phyloP scores from a whole-genome alignment of 2,113 vertebrate genomes.

The Astur gentilis region DNA sequence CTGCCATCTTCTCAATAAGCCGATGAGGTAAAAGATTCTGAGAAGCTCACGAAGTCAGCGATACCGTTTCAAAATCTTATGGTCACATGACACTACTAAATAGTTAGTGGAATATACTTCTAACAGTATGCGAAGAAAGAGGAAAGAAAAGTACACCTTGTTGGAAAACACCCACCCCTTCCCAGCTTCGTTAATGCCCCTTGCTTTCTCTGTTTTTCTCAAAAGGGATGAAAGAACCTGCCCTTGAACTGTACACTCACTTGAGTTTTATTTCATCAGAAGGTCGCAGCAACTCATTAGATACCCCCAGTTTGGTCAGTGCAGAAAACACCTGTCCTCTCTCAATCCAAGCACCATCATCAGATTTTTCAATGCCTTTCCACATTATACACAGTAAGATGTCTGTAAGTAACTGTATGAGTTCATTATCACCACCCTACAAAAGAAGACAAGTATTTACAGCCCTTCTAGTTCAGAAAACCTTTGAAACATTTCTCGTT shows the following conservation, averaged over 20 bases:
- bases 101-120: neutral
- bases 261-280: conserved; percentile 92
- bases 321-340: conserved; percentile 96
- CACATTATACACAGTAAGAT: conserved; percentile 89
- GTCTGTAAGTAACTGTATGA: conserved; percentile 84
- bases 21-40: neutral
- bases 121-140: neutral
- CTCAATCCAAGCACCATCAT: conserved; percentile 89
- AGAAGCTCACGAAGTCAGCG: neutral
- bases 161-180: neutral
- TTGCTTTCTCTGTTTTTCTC: neutral
- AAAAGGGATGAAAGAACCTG: neutral
- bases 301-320: conserved; percentile 86
- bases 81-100: neutral
- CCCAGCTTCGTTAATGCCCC: neutral
- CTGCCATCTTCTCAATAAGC: neutral
- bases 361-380: conserved; percentile 92
- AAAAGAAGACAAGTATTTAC: conserved; percentile 2
- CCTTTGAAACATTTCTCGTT: neutral
- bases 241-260: conserved; percentile 68
- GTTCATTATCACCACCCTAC: conserved; percentile 85
- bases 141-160: neutral
- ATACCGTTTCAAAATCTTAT: neutral
- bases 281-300: conserved; percentile 86
- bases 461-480: neutral